A percentile compares a stretch with the other conserved stretches of the same genome.
These are phyloP conservation scores for Andrena hattorfiana DNA, from an alignment of 2,888 invertebrate species.

Conservation along the genomic window DNA sequence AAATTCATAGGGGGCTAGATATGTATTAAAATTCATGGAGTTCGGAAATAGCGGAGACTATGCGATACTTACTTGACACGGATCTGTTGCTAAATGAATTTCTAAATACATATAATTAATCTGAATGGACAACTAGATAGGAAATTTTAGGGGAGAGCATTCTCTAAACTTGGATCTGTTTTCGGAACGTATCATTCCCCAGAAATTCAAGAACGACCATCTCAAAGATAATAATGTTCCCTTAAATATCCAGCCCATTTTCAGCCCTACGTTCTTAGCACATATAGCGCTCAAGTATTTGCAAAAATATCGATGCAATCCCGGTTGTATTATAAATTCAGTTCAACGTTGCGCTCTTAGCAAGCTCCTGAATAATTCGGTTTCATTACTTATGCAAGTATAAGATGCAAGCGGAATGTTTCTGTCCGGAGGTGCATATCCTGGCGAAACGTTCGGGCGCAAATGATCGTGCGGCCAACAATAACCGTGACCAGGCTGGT, in stretches of 20 bases:
- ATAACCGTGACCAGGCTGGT: conserved; percentile 61
- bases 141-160: too few relatives aligned
- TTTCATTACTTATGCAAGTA: conserved; percentile 37
- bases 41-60: too few relatives aligned
- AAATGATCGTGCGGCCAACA: conserved; percentile 48
- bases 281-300: not conserved
- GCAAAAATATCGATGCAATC: not conserved
- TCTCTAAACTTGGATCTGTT: too few relatives aligned
- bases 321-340: not conserved
- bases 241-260: not conserved
- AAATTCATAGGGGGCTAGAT: too few relatives aligned
- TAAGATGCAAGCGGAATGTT: conserved; percentile 13
- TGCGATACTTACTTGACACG: too few relatives aligned
- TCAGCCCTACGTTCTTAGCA: not conserved
- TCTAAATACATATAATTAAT: too few relatives aligned
- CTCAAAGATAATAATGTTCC: too few relatives aligned
- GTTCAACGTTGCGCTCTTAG: conserved; percentile 3
- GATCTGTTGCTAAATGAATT: too few relatives aligned
- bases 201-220: too few relatives aligned
- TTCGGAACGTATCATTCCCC: too few relatives aligned
- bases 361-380: conserved; percentile 23
- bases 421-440: not conserved
- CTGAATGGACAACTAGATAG: too few relatives aligned
- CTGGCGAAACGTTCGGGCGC: conserved; percentile 12
- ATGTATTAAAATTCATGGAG: too few relatives aligned